phyloP scores from a whole-genome alignment of 2,888 invertebrate species.

The Noctua fimbriata region DNA sequence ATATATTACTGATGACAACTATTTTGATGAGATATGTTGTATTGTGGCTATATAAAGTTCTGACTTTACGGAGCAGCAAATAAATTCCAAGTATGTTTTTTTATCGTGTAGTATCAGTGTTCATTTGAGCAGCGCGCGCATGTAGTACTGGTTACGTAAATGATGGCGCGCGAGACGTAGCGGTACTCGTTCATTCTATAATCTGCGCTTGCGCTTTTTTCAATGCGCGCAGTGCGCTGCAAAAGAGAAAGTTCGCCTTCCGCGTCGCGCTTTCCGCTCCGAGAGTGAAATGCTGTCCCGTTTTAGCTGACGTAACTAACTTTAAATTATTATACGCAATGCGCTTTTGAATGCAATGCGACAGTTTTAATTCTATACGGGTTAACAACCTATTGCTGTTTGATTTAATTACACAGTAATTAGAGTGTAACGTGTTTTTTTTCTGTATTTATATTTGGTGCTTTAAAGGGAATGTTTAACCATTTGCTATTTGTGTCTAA shows the following conservation, averaged over 20 bases:
- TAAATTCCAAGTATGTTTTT: conserved; percentile 33
- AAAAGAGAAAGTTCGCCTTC: conserved; percentile 90
- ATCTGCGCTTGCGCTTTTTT: conserved; percentile 76
- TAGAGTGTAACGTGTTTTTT: conserved; percentile 18
- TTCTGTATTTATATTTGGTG: not conserved
- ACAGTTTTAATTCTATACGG: conserved; percentile 59
- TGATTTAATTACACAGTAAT: conserved; percentile 46
- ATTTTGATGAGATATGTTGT: conserved; percentile 48
- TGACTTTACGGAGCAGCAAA: conserved; percentile 36
- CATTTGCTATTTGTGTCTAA: not conserved
- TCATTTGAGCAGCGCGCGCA: conserved; percentile 54
- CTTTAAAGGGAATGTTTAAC: not conserved
- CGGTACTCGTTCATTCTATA: conserved; percentile 70
- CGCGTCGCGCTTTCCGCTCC: conserved; percentile 89
- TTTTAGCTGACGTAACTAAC: conserved; percentile 86
- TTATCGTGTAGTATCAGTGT: conserved; percentile 48
- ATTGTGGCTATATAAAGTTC: conserved; percentile 26
- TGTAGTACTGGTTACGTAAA: conserved; percentile 67
- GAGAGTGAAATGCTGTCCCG: conserved; percentile 90
- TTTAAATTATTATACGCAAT: conserved; percentile 77
- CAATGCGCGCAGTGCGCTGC: conserved; percentile 77
- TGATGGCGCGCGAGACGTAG: conserved; percentile 64
- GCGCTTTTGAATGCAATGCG: conserved; percentile 64
- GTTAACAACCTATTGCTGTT: conserved; percentile 53
- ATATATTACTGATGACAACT: conserved; percentile 51